Evolutionary conservation across 2,113 vertebrate species (phyloP).

Genomic region (Amphiprion ocellaris): DNA sequence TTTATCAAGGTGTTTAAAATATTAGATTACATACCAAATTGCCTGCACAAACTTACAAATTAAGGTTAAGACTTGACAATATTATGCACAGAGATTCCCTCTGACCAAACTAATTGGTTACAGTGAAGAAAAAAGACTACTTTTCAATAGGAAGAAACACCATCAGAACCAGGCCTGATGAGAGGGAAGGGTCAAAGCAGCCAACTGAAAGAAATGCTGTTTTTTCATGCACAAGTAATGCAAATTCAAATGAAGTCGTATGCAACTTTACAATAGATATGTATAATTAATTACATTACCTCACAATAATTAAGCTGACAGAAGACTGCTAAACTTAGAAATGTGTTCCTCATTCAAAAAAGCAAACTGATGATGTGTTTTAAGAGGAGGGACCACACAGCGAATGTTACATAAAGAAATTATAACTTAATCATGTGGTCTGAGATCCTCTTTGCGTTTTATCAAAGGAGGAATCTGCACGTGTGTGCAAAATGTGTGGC

Average conservation of each 20-base stretch:
- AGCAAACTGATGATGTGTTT: constrained; percentile 25
- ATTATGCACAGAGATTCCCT: too few species aligned
- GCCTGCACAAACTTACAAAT: too few species aligned
- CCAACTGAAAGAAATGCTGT: not conserved
- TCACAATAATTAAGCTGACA: not conserved
- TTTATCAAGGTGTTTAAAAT: too few species aligned
- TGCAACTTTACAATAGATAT: not conserved
- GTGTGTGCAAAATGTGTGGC: constrained; percentile 46
- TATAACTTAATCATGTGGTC: constrained; percentile 32
- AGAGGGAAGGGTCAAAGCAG: too few species aligned
- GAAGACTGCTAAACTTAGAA: not conserved
- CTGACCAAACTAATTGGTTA: too few species aligned
- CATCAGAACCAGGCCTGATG: too few species aligned
- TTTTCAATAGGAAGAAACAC: too few species aligned
- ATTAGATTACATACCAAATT: too few species aligned
- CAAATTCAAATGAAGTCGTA: not conserved
- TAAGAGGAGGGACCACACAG: constrained; percentile 19
- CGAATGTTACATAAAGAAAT: not conserved
- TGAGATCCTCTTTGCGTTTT: constrained; percentile 52
- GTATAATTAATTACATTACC: not conserved
- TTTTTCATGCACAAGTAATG: not conserved
- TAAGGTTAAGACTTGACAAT: too few species aligned
- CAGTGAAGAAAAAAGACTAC: too few species aligned
- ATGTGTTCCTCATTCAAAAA: constrained; percentile 20
- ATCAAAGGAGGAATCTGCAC: constrained; percentile 50